phyloP scores from a whole-genome alignment of 2,113 vertebrate species.

The Prinia subflava region DNA sequence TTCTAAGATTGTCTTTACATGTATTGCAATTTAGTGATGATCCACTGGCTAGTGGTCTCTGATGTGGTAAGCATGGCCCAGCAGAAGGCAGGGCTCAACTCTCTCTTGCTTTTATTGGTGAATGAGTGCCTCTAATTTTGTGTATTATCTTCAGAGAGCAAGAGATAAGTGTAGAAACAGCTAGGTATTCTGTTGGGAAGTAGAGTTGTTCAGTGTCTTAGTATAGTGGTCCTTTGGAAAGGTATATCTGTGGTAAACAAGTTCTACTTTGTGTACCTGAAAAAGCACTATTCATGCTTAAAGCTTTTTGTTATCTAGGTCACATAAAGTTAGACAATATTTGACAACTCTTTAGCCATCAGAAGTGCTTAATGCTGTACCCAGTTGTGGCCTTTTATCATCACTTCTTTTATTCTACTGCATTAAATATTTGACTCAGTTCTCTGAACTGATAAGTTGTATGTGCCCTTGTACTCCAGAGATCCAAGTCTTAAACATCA shows the following conservation, averaged over 20 bases:
- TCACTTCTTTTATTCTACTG: neutral
- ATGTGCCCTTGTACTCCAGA: neutral
- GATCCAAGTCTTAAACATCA: neutral
- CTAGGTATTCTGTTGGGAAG: neutral
- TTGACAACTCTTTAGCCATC: neutral
- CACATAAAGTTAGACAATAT: neutral
- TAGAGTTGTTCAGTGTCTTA: neutral
- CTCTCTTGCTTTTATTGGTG: neutral
- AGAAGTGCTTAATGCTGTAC: neutral
- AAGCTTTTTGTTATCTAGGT: neutral
- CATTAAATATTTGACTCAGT: neutral
- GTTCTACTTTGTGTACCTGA: neutral
- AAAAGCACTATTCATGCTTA: neutral
- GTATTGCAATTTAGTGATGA: neutral
- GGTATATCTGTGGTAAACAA: neutral
- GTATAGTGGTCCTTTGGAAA: neutral
- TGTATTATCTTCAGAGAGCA: neutral
- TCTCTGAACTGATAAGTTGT: neutral
- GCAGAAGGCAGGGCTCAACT: neutral
- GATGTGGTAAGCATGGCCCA: neutral
- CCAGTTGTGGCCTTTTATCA: neutral
- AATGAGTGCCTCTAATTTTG: neutral
- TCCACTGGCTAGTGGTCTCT: neutral
- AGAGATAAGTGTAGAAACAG: neutral
- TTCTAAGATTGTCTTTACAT: neutral